Conservation (phyloP, 2,113 vertebrate species). For the Gambusia affinis region DNA sequence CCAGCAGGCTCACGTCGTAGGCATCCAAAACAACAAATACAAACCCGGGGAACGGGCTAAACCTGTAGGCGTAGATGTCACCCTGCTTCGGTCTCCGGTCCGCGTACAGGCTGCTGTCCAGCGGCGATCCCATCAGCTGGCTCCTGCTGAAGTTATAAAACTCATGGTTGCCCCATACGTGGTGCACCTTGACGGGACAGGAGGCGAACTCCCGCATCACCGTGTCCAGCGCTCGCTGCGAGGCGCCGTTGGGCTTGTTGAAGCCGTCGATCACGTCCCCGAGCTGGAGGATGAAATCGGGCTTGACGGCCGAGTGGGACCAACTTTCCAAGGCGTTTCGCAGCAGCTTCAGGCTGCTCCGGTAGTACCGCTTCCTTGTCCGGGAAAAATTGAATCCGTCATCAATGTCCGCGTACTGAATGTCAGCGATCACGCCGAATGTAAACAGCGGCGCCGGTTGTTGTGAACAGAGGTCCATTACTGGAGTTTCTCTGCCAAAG, state of each 20-base stretch:
- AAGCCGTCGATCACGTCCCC: conserved; percentile 92
- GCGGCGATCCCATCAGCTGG: conserved; percentile 72
- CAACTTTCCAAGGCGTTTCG: conserved; percentile 79
- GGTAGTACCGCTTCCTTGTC: conserved; percentile 83
- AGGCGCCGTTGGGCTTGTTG: conserved; percentile 76
- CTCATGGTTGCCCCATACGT: conserved; percentile 96
- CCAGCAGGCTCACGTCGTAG: conserved; percentile 89
- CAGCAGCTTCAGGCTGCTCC: conserved; percentile 83
- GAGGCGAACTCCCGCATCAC: conserved; percentile 80
- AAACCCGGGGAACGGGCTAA: conserved; percentile 83
- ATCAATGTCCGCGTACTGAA: conserved; percentile 91
- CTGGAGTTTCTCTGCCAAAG: neutral
- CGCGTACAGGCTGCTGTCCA: conserved; percentile 77
- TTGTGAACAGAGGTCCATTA: conserved; percentile 69
- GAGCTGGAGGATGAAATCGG: conserved; percentile 88
- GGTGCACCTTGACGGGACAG: conserved; percentile 81
- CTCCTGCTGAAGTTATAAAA: conserved; percentile 92
- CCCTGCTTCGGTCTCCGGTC: conserved; percentile 5
- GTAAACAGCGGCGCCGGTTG: conserved; percentile 73
- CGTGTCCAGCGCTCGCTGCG: conserved; percentile 78
- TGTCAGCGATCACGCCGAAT: conserved; percentile 90
- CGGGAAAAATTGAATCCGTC: conserved; percentile 83
- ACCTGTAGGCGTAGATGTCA: conserved; percentile 86
- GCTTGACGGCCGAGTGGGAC: conserved; percentile 66
- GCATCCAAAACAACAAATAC: conserved; percentile 88